Evolutionary conservation across 2,113 vertebrate genomes (phyloP), one percentile per base, ranked within the genome.

Genomic region (Myotis brandtii): DNA sequence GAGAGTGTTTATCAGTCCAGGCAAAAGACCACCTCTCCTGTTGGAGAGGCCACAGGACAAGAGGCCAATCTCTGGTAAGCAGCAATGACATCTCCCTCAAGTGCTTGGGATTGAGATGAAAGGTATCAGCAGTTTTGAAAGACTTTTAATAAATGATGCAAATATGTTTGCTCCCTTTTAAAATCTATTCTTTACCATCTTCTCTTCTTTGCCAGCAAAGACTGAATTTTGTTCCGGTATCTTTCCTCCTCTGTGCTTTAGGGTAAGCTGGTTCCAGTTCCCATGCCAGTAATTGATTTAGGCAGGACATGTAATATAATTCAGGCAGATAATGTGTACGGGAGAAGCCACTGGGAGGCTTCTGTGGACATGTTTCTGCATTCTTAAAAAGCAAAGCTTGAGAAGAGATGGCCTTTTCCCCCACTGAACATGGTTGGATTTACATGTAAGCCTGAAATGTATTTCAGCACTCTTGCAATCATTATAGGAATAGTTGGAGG

Each of bases 341-440:
- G 32, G 23, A 88, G 56, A 93, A 82, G 7, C 37, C 69, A 89
- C 25, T 43, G 27, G 72, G 62, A 87, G 34, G 21, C 18, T 70
- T 84, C 43, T 46, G 11, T 43, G 34, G 48, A 95, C 70, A 62
- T 70, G 64, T 87, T 93, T 83, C 83, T 59, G 27, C 27, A 80
- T 83, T 82, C 21, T 67, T 94, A 73, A 86, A 89, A 91, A 34
- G 27, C 81, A 40, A 82, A 62, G 30, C 32, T 82, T 67, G 62
- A 32, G 5, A 64, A 83, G 27, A 92, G 56, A 83, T 80, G 66
- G 16, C 2, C 77, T 91, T 77, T 50, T 46, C 7, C 1, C 17
- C 43, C 80, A 86, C n/a, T 70, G 48, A 69, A 34, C 13, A n/a
- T 87, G 91, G 69, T 40, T 93, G 62, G 80, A 87, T 95, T 86